These are phyloP conservation scores for Corbicula japonica DNA, from an alignment of 2,888 invertebrate genomes.

Conservation along the genomic window DNA sequence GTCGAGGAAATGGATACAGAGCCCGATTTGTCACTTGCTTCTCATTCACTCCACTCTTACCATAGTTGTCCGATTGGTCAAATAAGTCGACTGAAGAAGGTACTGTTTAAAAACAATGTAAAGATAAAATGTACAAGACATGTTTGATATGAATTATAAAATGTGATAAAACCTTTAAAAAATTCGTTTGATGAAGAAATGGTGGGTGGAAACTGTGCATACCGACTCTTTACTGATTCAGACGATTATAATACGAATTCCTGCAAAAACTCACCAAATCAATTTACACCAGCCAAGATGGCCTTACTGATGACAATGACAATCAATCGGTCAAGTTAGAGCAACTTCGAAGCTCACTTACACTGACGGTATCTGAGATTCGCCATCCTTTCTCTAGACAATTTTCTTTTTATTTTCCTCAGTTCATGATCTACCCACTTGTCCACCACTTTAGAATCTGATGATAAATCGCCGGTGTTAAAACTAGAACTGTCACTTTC, in stretches of 20 bases:
- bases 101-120: conserved; percentile 13
- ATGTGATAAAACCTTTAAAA: not conserved
- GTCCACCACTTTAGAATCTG: conserved; percentile 59
- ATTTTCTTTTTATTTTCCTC: conserved; percentile 59
- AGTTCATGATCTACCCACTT: conserved; percentile 67
- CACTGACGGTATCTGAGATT: conserved; percentile 1
- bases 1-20: not conserved
- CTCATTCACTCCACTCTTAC: not conserved
- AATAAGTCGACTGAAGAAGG: conserved; percentile 44
- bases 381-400: conserved; percentile 42
- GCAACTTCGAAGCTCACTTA: not conserved
- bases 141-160: not conserved
- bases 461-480: conserved; percentile 35
- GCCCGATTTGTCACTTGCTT: not conserved
- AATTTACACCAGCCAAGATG: not conserved
- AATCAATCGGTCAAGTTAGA: not conserved
- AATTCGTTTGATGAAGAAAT: too few relatives aligned
- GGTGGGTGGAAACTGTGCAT: too few relatives aligned
- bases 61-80: conserved; percentile 20
- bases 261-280: not conserved
- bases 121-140: not conserved
- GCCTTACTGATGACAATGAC: not conserved
- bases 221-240: not conserved
- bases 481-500: conserved; percentile 33
- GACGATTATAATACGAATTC: not conserved